Evolutionary conservation across 2,113 vertebrate species (phyloP), one percentile per base, ranked within the genome.

Genomic region (Eclectus roratus): DNA sequence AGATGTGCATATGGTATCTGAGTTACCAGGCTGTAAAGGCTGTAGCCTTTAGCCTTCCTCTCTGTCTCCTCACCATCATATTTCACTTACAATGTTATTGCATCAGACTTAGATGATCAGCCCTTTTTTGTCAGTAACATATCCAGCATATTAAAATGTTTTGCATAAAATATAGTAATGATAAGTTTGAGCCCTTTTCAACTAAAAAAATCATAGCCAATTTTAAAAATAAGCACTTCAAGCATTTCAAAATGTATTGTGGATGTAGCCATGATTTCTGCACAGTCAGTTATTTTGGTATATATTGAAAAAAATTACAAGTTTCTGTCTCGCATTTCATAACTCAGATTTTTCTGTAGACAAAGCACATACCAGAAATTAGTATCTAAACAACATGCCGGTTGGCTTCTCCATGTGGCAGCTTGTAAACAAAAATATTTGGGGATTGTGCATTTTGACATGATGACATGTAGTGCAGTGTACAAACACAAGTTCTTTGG

Each of bases 341-440:
- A 91, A 92, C 95, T 94, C 74, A 92, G 73, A 66, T 49, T 80
- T 91, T 95, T 87, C 44, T 91, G 86, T 93, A 89, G 80, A 81
- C 78, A 58, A 87, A 96, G 93, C 96, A 85, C 90, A 72, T 91
- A 94, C 82, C 95, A 88, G 91, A 82, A 95, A 93, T 95, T 56
- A 89, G 46, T 80, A 66, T 95, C 78, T 96, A 81, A 97, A 88
- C 94, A 94, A 82, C 64, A 47, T 84, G 93, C 89, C 97, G 97
- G 97, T 96, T 96, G 93, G 93, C 90, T 96, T 97, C 94, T 96
- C 92, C 93, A 61, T 87, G 94, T 85, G 92, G 94, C 96, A 97
- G 95, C 80, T 92, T 90, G 93, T 97, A 97, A 97, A 96, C 64
- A 96, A 92, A 53, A 74, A 94, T 96, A 97, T 83, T 95, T 97